These are phyloP conservation scores for Botia kubotai DNA, from an alignment of 2,797 vertebrate species.

Conservation along the genomic window DNA sequence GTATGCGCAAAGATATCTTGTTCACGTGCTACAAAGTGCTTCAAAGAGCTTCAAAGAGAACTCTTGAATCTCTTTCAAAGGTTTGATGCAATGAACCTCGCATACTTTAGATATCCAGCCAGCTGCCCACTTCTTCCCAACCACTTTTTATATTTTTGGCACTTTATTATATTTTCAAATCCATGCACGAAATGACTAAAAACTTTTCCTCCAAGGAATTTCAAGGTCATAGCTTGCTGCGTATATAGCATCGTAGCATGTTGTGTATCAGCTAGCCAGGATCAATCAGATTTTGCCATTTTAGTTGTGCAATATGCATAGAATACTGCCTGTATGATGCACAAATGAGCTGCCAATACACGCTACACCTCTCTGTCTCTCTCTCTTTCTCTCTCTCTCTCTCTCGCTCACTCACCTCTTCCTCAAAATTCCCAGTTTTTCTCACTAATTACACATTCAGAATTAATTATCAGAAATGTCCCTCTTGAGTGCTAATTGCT, in stretches of 20 bases:
- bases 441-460: constrained; percentile 49
- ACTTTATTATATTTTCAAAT: neutral
- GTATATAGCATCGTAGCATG: too few relatives aligned
- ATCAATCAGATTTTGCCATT: neutral
- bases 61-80: neutral
- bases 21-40: neutral
- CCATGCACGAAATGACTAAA: neutral
- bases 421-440: constrained; percentile 6
- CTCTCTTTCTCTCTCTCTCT: neutral
- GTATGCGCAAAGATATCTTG: neutral
- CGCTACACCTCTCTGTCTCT: neutral
- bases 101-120: neutral
- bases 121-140: neutral
- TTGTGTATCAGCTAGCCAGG: too few relatives aligned
- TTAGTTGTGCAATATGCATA: neutral
- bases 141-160: neutral
- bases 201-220: neutral
- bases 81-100: neutral
- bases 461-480: constrained; percentile 45
- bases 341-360: neutral
- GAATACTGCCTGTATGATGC: neutral
- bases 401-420: constrained; percentile 1
- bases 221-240: neutral
- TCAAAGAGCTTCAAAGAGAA: neutral
- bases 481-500: constrained; percentile 38